phyloP scores from a whole-genome alignment of 2,113 vertebrate genomes.

The Salminus brasiliensis region DNA sequence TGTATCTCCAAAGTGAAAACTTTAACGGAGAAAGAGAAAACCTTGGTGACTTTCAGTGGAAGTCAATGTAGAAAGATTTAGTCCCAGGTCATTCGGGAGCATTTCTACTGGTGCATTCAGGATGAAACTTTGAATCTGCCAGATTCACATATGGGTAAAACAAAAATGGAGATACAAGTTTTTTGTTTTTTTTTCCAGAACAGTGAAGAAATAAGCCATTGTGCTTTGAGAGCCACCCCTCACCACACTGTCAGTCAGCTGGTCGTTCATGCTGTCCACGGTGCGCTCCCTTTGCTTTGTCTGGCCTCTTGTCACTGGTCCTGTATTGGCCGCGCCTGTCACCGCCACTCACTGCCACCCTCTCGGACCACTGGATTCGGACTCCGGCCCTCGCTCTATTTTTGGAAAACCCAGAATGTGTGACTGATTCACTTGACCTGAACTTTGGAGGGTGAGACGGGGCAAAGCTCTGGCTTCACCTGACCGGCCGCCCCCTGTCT shows the following conservation, averaged over 20 bases:
- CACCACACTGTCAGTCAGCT: background rate
- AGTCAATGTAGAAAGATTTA: too few species aligned
- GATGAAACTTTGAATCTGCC: too few species aligned
- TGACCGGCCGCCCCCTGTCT: background rate
- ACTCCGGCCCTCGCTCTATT: slow-evolving; percentile 61
- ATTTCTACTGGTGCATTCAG: too few species aligned
- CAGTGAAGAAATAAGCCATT: background rate
- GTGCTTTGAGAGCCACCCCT: background rate
- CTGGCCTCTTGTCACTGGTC: background rate
- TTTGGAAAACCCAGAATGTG: slow-evolving; percentile 59
- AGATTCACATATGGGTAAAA: too few species aligned
- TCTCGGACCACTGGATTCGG: slow-evolving; percentile 41
- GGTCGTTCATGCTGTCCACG: background rate
- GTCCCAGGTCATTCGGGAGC: too few species aligned
- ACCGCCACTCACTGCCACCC: slow-evolving; percentile 49
- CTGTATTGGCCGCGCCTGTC: slow-evolving; percentile 27
- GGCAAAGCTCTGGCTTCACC: background rate
- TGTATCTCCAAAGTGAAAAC: too few species aligned
- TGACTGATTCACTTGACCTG: slow-evolving; percentile 49
- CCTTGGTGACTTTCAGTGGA: too few species aligned
- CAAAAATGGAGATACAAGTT: too few species aligned
- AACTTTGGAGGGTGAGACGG: slow-evolving; percentile 57
- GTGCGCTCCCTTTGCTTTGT: background rate
- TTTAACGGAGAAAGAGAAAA: too few species aligned
- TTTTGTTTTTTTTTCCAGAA: too few species aligned